Percentiles rank a stretch among this genome's conserved stretches.
These are phyloP conservation scores for Sprattus sprattus DNA, from an alignment of 2,113 vertebrate genomes.

Conservation along the genomic window DNA sequence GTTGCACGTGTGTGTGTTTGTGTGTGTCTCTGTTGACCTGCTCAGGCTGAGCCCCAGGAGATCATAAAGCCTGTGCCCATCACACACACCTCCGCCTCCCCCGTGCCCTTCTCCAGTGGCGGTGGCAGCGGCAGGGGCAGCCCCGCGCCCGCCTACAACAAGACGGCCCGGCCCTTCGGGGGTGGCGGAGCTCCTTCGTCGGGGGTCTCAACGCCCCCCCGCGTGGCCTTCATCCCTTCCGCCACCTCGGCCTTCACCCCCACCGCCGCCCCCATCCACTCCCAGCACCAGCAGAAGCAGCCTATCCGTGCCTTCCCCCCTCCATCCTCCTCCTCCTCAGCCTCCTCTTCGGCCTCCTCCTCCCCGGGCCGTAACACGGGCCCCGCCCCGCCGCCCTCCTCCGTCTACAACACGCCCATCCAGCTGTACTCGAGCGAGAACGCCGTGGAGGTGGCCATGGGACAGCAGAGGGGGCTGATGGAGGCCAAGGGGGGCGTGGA, in stretches of 20 bases:
- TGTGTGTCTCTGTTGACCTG: slow-evolving; percentile 67
- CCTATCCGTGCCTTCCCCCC: slow-evolving; percentile 55
- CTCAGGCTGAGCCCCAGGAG: slow-evolving; percentile 85
- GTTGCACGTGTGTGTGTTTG: slow-evolving; percentile 70
- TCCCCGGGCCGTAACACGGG: slow-evolving; percentile 74
- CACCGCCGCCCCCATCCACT: slow-evolving; percentile 38
- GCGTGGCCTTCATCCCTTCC: slow-evolving; percentile 88
- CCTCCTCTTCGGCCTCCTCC: slow-evolving; percentile 68
- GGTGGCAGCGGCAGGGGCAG: slow-evolving; percentile 70
- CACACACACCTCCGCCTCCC: slow-evolving; percentile 69
- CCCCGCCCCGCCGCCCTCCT: slow-evolving; percentile 82
- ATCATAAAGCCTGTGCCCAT: slow-evolving; percentile 95
- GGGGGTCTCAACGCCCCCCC: slow-evolving; percentile 31
- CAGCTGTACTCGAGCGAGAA: slow-evolving; percentile 77
- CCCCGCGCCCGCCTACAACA: slow-evolving; percentile 83
- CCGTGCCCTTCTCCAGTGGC: slow-evolving; percentile 47
- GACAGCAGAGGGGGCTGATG: slow-evolving; percentile 83
- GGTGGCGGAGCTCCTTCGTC: slow-evolving; percentile 41
- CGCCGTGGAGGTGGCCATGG: slow-evolving; percentile 82
- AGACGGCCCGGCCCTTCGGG: slow-evolving; percentile 91
- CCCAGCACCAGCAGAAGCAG: slow-evolving; percentile 42
- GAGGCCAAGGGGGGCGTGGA: slow-evolving; percentile 82
- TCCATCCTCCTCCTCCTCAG: slow-evolving; percentile 60
- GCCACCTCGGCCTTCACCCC: slow-evolving; percentile 92
- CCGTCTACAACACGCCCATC: slow-evolving; percentile 78